phyloP scores from a whole-genome alignment of 2,888 invertebrate species.

The Allophyes oxyacanthae region DNA sequence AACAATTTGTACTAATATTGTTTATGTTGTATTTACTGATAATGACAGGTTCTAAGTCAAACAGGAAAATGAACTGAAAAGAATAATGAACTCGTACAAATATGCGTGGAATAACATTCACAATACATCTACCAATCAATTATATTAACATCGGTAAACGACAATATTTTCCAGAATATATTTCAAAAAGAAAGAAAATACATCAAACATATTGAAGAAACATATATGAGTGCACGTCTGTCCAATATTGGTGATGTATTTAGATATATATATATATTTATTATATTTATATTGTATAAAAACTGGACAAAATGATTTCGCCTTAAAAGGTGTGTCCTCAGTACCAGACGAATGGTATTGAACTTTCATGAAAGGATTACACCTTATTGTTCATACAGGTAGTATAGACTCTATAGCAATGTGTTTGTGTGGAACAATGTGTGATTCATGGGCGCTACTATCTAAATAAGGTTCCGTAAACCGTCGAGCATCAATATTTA shows the following conservation, averaged over 20 bases:
- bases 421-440: constrained; percentile 31
- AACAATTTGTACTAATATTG: neutral
- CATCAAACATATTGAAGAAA: too few relatives aligned
- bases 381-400: too few relatives aligned
- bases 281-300: too few relatives aligned
- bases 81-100: neutral
- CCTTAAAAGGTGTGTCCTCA: constrained; percentile 63
- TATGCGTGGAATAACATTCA: constrained; percentile 1
- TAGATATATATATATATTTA: too few relatives aligned
- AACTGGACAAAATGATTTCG: constrained; percentile 28
- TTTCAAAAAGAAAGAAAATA: constrained; percentile 4
- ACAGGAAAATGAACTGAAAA: constrained; percentile 19
- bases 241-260: too few relatives aligned
- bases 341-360: constrained; percentile 66
- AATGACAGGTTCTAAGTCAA: neutral
- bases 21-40: constrained; percentile 7
- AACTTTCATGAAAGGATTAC: constrained; percentile 63
- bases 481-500: constrained; percentile 26
- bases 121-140: neutral
- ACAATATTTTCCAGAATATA: neutral
- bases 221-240: too few relatives aligned
- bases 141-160: neutral
- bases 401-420: constrained; percentile 18
- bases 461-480: constrained; percentile 22
- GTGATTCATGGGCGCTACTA: constrained; percentile 38